phyloP scores from a whole-genome alignment of 2,797 vertebrate species.

The Tangara arthus region DNA sequence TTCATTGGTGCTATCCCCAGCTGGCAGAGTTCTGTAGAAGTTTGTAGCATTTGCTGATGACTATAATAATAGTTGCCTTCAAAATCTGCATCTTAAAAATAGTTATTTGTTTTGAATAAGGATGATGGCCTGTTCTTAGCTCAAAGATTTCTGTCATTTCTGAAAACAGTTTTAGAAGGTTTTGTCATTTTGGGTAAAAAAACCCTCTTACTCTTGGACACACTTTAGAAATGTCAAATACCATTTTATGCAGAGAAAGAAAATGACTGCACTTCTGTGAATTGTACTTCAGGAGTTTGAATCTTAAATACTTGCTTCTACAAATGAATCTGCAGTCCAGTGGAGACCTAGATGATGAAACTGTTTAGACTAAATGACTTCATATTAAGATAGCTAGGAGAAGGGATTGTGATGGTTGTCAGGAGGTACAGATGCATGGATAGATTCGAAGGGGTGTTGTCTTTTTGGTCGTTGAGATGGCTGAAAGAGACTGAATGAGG shows the following conservation, averaged over 20 bases:
- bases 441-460: not conserved
- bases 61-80: not conserved
- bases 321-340: not conserved
- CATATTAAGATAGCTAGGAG: not conserved
- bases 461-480: fast-evolving
- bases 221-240: not conserved
- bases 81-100: not conserved
- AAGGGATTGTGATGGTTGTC: not conserved
- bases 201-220: not conserved
- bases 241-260: not conserved
- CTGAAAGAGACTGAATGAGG: not conserved
- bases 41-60: not conserved
- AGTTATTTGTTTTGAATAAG: not conserved
- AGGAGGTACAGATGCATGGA: not conserved
- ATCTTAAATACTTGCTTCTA: not conserved
- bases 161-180: not conserved
- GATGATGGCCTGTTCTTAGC: not conserved
- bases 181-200: not conserved
- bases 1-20: not conserved
- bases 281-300: not conserved
- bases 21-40: not conserved
- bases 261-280: not conserved
- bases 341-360: not conserved
- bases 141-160: not conserved
- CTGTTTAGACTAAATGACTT: not conserved